Percentiles rank a stretch among this genome's conserved stretches.
These are phyloP conservation scores for Barbus barbus DNA, from an alignment of 2,113 vertebrate species.

Conservation along the genomic window DNA sequence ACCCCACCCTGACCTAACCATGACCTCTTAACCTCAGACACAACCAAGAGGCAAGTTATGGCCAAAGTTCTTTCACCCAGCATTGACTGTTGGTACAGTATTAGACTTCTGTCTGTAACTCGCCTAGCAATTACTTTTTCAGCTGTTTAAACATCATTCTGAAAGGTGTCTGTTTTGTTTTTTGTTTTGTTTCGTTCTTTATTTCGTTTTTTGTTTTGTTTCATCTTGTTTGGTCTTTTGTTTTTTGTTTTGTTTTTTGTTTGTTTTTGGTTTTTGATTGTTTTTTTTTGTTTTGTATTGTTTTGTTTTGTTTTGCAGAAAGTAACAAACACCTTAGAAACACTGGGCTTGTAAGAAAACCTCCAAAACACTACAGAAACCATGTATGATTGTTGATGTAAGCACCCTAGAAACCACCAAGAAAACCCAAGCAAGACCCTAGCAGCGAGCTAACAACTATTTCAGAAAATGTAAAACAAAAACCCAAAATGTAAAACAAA, in stretches of 20 bases:
- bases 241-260: no score
- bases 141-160: neutral
- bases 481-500: no score
- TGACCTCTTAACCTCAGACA: neutral
- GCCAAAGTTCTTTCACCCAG: neutral
- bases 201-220: neutral
- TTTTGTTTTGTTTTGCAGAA: neutral
- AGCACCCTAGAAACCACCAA: neutral
- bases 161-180: no score
- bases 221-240: neutral
- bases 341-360: no score
- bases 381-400: no score
- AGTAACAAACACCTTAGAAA: no score
- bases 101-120: neutral
- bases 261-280: no score
- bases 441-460: neutral
- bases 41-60: neutral
- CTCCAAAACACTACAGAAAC: neutral
- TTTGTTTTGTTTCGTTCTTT: neutral
- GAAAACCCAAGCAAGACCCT: neutral
- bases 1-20: neutral
- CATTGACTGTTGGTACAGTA: neutral
- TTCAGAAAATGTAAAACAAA: neutral
- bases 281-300: neutral
- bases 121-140: neutral